Evolutionary conservation across 2,797 vertebrate genomes (phyloP).

Genomic region (Rhinichthys osculus): DNA sequence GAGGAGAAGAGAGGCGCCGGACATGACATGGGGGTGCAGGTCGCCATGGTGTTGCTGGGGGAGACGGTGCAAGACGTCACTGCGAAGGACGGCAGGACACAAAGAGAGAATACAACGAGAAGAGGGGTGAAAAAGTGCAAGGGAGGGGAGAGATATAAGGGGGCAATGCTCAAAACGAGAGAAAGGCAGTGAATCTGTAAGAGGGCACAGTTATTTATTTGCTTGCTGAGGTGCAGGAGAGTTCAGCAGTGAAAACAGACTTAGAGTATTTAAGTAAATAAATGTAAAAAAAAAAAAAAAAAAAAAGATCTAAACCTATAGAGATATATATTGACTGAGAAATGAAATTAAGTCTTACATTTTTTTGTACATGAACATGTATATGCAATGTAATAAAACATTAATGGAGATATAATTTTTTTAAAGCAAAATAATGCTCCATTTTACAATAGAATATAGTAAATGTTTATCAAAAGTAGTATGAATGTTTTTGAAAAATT

Average conservation of each 20-base stretch:
- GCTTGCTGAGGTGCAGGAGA: slow-evolving; percentile 43
- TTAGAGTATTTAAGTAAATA: slow-evolving; percentile 14
- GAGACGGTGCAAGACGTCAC: slow-evolving; percentile 82
- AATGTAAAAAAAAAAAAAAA: background rate
- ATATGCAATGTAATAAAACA: background rate
- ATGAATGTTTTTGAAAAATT: background rate
- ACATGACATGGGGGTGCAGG: slow-evolving; percentile 77
- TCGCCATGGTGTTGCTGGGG: slow-evolving; percentile 83
- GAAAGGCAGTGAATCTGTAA: slow-evolving; percentile 48
- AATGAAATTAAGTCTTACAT: background rate
- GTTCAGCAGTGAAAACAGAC: slow-evolving; percentile 25
- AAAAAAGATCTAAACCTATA: background rate
- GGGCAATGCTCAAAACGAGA: slow-evolving; percentile 28
- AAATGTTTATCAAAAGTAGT: background rate
- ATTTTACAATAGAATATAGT: background rate
- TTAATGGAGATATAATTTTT: too few relatives aligned
- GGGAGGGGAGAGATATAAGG: slow-evolving; percentile 61
- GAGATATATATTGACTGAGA: background rate
- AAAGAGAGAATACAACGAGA: slow-evolving; percentile 75
- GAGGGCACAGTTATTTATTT: slow-evolving; percentile 51
- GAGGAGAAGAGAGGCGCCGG: slow-evolving; percentile 80
- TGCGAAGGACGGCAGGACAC: slow-evolving; percentile 74
- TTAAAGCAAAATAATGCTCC: background rate
- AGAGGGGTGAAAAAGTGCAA: slow-evolving; percentile 42
- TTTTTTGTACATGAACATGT: background rate